These are phyloP conservation scores for Elmis aenea DNA, from an alignment of 2,888 invertebrate species.

Conservation along the genomic window DNA sequence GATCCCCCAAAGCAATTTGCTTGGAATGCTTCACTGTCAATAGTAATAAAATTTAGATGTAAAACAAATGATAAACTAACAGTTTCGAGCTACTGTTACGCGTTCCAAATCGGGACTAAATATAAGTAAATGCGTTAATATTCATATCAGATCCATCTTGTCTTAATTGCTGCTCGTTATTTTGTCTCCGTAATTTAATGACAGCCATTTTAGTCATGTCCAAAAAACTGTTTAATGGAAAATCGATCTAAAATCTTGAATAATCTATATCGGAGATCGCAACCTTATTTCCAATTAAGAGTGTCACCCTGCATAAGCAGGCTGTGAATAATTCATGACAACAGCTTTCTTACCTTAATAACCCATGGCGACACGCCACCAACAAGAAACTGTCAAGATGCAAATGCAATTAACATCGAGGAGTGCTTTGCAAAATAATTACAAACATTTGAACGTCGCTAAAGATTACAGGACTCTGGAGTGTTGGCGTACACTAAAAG, in stretches of 20 bases:
- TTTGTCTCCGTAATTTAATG: constrained; percentile 16
- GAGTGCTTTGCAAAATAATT: constrained; percentile 47
- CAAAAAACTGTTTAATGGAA: constrained; percentile 24
- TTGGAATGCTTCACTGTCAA: too few species aligned
- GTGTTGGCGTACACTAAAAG: too few species aligned
- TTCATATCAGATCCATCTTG: too few species aligned
- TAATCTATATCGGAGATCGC: constrained; percentile 46
- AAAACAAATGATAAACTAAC: too few species aligned
- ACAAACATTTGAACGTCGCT: constrained; percentile 36
- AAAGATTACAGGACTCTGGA: too few species aligned
- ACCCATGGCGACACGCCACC: constrained; percentile 45
- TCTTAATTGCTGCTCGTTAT: constrained; percentile 11
- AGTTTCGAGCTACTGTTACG: too few species aligned
- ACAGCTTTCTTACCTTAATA: constrained; percentile 48
- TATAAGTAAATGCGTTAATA: too few species aligned
- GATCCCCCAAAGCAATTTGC: too few species aligned
- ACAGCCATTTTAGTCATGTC: constrained; percentile 17
- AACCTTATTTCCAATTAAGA: constrained; percentile 47
- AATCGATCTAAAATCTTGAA: constrained; percentile 42
- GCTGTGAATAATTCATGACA: constrained; percentile 46
- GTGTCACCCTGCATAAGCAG: constrained; percentile 41
- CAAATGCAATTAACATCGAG: constrained; percentile 48
- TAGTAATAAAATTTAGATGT: too few species aligned
- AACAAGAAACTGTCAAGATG: constrained; percentile 48
- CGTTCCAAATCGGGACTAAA: too few species aligned